Conservation (phyloP, 2,113 vertebrate species). For the Carassius auratus region DNA sequence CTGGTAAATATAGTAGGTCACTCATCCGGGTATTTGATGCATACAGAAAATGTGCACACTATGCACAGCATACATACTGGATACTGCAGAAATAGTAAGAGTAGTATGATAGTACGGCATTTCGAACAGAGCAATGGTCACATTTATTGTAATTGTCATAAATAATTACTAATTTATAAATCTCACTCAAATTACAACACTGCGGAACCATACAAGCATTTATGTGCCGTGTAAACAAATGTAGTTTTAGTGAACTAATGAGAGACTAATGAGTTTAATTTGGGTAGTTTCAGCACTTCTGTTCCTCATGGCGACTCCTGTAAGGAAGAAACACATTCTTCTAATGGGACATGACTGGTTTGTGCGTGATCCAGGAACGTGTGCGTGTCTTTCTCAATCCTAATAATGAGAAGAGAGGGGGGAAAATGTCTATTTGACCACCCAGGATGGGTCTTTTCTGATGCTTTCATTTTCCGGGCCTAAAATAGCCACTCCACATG, state of each 20-base stretch:
- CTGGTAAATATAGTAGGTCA: no score
- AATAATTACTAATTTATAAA: background rate
- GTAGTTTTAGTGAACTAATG: background rate
- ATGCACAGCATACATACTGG: no score
- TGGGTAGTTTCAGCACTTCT: background rate
- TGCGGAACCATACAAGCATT: background rate
- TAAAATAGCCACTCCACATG: constrained; percentile 79
- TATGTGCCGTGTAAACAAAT: background rate
- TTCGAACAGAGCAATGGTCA: background rate
- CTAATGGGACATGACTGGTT: no score
- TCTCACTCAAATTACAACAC: background rate
- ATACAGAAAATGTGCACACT: no score
- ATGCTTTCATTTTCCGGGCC: constrained; percentile 86
- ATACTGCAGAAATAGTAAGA: no score
- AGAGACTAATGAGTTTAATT: background rate
- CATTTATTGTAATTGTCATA: background rate
- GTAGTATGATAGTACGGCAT: no score
- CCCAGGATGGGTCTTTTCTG: constrained; percentile 89
- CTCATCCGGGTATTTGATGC: no score
- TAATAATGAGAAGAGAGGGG: background rate
- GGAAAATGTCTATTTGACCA: constrained; percentile 74
- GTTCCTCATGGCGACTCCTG: background rate
- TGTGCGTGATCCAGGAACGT: background rate
- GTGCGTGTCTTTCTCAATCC: background rate
- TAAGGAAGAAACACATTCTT: background rate